Base-by-base conservation (phyloP, 2,888 invertebrate genomes). In the Clitarchus hookeri region DNA sequence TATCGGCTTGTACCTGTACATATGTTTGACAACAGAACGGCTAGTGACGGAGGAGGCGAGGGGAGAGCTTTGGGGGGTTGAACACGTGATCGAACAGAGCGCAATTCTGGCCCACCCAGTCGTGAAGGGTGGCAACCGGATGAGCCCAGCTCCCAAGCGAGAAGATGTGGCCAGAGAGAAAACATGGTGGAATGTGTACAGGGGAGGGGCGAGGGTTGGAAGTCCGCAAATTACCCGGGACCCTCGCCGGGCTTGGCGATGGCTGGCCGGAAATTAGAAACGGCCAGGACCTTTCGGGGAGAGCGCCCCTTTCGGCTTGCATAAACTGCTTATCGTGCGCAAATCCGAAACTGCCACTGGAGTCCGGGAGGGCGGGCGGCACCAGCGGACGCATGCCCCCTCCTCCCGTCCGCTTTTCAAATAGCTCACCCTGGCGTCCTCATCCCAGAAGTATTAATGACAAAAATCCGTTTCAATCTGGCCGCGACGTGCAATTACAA, bases 241-340 rank as follows among this genome's bases (percentile, higher is more conserved):
- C 65, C 65, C 36, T 36, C 36, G 36, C 36, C 65, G 48, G 48
- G 48, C 53, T 53, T 53, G 53, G 65, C 8, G 16, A 65, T 11
- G 23, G 23, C 65, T n/a, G 65, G n/a, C 65, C 65, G 65, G 65
- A 65, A 65, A 65, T 65, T 65, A 65, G 65, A 65, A 65, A 65
- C 65, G 65, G 65, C 65, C 65, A 8, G 19, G n/a, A 36, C 65
- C 65, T 65, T 65, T 65, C n/a, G 65, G 1, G n/a, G n/a, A 23
- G 16, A 19, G 23, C 12, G 0, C 48, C 48, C 48, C 16, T 48
- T 48, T 16, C 11, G 48, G 48, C 48, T 65, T 65, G 65, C 65
- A n/a, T 65, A 65, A 65, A 65, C 65, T 65, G 65, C 65, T 65
- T 65, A 65, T 65, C 65, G 65, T 19, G 65, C 65, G 8, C 65